Percentiles rank a stretch among this genome's conserved stretches.
These are phyloP conservation scores for Nothoprocta pentlandii DNA, from an alignment of 2,113 vertebrate genomes.

Conservation along the genomic window DNA sequence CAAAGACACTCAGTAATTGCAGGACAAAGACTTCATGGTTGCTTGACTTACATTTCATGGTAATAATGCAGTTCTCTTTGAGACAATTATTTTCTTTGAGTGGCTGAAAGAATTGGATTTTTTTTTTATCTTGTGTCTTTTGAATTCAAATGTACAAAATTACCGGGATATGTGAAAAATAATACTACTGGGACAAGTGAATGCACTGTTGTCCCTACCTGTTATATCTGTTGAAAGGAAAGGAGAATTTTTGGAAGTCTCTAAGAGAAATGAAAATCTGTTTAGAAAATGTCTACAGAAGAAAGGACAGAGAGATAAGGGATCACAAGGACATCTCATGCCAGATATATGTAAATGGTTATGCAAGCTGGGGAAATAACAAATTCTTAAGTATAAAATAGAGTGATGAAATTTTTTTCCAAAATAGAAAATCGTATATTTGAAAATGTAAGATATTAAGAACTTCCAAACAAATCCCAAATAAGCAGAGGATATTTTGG, in stretches of 20 bases:
- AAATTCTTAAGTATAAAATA: not conserved
- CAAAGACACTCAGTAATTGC: not conserved
- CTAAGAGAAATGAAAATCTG: not conserved
- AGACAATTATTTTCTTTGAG: not conserved
- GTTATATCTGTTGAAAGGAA: not conserved
- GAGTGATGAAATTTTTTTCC: not conserved
- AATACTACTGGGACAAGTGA: not conserved
- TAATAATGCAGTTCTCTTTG: not conserved
- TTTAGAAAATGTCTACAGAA: not conserved
- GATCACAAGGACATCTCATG: not conserved
- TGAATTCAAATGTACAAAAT: not conserved
- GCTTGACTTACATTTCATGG: not conserved
- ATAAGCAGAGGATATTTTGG: not conserved
- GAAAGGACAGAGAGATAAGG: not conserved
- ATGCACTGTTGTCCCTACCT: not conserved
- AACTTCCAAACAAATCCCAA: not conserved
- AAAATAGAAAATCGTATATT: not conserved
- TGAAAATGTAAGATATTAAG: not conserved
- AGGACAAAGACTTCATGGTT: not conserved
- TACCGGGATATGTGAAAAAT: not conserved
- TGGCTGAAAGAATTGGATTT: not conserved
- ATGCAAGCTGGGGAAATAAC: not conserved
- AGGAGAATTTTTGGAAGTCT: not conserved
- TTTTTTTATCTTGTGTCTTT: not conserved
- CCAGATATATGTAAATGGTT: not conserved